Base-by-base conservation (phyloP, 2,888 invertebrate genomes). In the Ferrisia virgata region DNA sequence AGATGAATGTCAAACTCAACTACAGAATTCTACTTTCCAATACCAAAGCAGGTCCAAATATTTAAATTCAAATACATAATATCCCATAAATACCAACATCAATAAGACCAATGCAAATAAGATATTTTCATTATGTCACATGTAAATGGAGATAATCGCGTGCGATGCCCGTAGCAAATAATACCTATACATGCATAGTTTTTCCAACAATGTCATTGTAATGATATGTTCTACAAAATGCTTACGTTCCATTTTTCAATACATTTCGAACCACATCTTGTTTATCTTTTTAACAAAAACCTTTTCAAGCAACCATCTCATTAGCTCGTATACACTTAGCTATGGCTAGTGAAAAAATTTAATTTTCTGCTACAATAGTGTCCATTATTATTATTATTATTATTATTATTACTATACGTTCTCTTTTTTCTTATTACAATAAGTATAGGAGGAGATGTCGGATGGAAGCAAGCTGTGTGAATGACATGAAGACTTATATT, bases 351-450 rank as follows among this genome's bases (percentile, higher is more conserved):
- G 13, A 79, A 80, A 80, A 80, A 80, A 80, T 80, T 53, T 80
- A 80, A 80, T 80, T 80, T 80, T 80, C 43, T 80, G 47, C 53
- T 31, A 80, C 53, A 80, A 80, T 80, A 80, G 80, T 13, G 53
- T 80, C 53, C 18, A 53, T 80, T 80, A 80, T 79, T 79, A 25
- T 43, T 25, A 13, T 69, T 69, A 22, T 69, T 69, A 15, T 22
- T 22, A 11, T 5, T 39, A 39, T 39, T 39, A 11, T 39, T 64
- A 64, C 28, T 4, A 64, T 43, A 28, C 11, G 15, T 22, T 22
- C 18, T n/a, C n/a, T n/a, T 53, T 53, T 22, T 53, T 53, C 53
- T 53, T 53, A 53, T 53, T 53, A 53, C 53, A 47, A 18, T 18
- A 3, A 47, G 47, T 22, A 25, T 1, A 28, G 13, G 72, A 18